phyloP scores from a whole-genome alignment of 2,113 vertebrate species.

The Polypterus senegalus region DNA sequence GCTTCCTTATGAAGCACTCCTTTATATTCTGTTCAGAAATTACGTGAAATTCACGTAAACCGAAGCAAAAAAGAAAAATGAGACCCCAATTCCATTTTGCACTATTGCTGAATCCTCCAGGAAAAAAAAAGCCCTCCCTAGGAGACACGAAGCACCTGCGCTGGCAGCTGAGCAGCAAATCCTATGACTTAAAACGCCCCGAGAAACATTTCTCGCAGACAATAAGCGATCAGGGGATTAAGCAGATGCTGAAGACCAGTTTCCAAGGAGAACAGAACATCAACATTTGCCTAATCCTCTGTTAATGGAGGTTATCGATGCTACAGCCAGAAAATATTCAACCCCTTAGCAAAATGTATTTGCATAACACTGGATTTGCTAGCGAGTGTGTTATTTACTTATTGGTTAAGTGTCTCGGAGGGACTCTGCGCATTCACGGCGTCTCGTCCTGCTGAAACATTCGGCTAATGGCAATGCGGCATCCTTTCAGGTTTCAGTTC shows the following conservation, averaged over 20 bases:
- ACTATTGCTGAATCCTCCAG: background rate
- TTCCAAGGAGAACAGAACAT: conserved; percentile 60
- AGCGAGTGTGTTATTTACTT: conserved; percentile 56
- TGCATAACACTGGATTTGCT: conserved; percentile 63
- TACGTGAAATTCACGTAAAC: too few relatives aligned
- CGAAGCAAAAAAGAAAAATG: too few relatives aligned
- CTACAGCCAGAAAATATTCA: conserved; percentile 52
- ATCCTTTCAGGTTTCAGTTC: too few relatives aligned
- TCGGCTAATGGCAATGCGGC: too few relatives aligned
- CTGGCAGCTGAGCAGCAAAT: conserved; percentile 2
- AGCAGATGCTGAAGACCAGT: conserved; percentile 38
- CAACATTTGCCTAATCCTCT: conserved; percentile 64
- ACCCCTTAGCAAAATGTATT: conserved; percentile 48
- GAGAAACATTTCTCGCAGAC: conserved; percentile 18
- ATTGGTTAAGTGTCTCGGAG: conserved; percentile 51
- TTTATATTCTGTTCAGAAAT: too few relatives aligned
- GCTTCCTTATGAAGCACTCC: too few relatives aligned
- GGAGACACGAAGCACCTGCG: background rate
- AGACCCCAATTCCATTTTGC: too few relatives aligned
- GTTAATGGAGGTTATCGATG: conserved; percentile 62
- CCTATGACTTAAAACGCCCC: conserved; percentile 8
- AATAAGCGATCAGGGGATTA: conserved; percentile 54
- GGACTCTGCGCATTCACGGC: conserved; percentile 11
- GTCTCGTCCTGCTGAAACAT: too few relatives aligned
- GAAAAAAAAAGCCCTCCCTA: background rate